Base-by-base conservation (phyloP, 37 sponge, comb jelly and placozoan species). In the Bolinopsis microptera region DNA sequence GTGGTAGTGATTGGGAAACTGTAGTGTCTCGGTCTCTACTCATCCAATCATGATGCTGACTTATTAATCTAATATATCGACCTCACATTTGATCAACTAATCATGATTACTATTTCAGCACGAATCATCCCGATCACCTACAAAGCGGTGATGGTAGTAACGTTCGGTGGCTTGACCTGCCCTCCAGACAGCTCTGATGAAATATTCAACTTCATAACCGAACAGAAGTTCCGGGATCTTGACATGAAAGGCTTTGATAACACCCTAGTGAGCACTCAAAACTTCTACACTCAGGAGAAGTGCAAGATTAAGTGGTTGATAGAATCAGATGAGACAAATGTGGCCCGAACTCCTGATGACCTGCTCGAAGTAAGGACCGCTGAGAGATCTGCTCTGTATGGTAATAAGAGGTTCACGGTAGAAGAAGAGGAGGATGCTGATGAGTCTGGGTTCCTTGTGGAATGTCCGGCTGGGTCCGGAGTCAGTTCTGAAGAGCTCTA, bases 231-330 rank as follows among this genome's bases (percentile, higher is more conserved):
- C 80, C 80, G 80, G 3, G 21, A 77, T 36, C 9, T 77, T 0
- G 80, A 27, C 36, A 27, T 77, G 36, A 1, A 34, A 32, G 80
- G 80, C 3, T 77, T 77, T 36, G 9, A 77, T 34, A 77, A 77
- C 80, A 77, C 80, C 35, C 32, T 77, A 18, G 36, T 77, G 18
- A 35, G 33, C 80, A 32, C 80, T 18, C 27, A 9, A 1, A 77
- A 77, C 37, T 77, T 77, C 80, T 77, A 77, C 80, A 77, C 80
- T 18, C 1, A 1, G 16, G 80, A 77, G 35, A 77, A 35, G 80
- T 77, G 80, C 80, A 27, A 32, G 37, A 0, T 77, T 34, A 32
- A 77, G 80, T 77, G 80, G 80, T 16, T 77, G 36, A 34, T 77
- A 1, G 80, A 77, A 36, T 27, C 13, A 5, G 80, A 77, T 36